Evolutionary conservation across 1,140 invertebrate species (phyloP), one percentile per base, ranked within the genome.

Genomic region (Bicyclus anynana): DNA sequence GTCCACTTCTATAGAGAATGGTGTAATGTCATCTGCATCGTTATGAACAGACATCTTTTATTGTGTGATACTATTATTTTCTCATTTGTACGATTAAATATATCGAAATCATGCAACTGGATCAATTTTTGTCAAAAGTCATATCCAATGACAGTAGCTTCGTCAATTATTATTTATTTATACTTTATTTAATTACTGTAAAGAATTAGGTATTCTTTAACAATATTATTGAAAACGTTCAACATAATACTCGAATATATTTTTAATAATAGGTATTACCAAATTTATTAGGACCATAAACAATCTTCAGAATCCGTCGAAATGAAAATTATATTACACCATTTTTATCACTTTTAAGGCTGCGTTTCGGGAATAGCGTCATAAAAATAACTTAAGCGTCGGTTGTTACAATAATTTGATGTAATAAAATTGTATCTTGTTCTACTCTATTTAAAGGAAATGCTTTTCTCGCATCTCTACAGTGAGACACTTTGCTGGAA

Each of bases 1-100:
- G 58, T 60, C 58, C 58, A 60, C 52, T 60, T 40, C 46, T 20
- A 56, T 26, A 53, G 47, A 50, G 54, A 46, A 49, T 33, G 29
- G 29, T 23, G 46, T 27, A 50, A 53, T 50, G 42, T 42, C 21
- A 50, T 60, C 10, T 16, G 46, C 13, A 35, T 40, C 46, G 52
- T 60, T 42, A 60, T 17, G 18, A 16, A 53, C 58, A 53, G 58
- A 60, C 46, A 35, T 47, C 47, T 17, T 53, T 59, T 52, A 52
- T 59, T 59, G n/a, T n/a, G n/a, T n/a, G n/a, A n/a, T n/a, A n/a
- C n/a, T n/a, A n/a, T n/a, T n/a, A n/a, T n/a, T n/a, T n/a, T n/a
- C n/a, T n/a, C n/a, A n/a, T n/a, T n/a, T n/a, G n/a, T n/a, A n/a
- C n/a, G n/a, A n/a, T n/a, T n/a, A n/a, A n/a, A n/a, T n/a, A n/a